A percentile compares a stretch with the other conserved stretches of the same genome.
phyloP scores from a whole-genome alignment of 2,113 vertebrate species.

The Cyprinodon tularosa region DNA sequence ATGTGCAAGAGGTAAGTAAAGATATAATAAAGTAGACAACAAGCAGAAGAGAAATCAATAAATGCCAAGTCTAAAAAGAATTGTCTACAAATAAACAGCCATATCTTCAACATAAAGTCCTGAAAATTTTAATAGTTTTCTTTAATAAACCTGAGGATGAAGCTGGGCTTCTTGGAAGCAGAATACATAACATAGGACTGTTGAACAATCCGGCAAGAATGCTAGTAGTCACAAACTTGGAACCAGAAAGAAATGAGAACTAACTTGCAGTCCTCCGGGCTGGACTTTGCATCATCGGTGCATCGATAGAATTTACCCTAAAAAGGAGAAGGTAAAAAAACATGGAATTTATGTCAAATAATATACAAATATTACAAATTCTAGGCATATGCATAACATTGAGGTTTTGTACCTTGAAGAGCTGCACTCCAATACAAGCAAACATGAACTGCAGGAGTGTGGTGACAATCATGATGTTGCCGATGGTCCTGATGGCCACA shows the following conservation, averaged over 20 bases:
- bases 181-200: neutral
- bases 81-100: neutral
- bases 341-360: neutral
- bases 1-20: neutral
- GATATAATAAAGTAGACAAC: neutral
- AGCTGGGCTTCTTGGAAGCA: neutral
- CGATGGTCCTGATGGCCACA: conserved; percentile 97
- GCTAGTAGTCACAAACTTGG: neutral
- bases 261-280: conserved; percentile 93
- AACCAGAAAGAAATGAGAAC: conserved; percentile 22
- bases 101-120: neutral
- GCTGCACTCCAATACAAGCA: conserved; percentile 95
- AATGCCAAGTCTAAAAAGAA: neutral
- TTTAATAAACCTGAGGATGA: neutral
- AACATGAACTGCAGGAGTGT: conserved; percentile 99
- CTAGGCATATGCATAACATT: neutral
- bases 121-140: neutral
- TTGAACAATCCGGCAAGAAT: neutral
- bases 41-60: neutral
- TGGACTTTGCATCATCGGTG: conserved; percentile 95
- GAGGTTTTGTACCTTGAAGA: conserved; percentile 88
- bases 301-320: conserved; percentile 96
- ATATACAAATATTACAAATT: neutral
- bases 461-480: conserved; percentile 99
- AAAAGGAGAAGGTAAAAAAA: neutral